These are phyloP conservation scores for Cheilosia scutellata DNA, from an alignment of 2,888 invertebrate genomes.

Conservation along the genomic window DNA sequence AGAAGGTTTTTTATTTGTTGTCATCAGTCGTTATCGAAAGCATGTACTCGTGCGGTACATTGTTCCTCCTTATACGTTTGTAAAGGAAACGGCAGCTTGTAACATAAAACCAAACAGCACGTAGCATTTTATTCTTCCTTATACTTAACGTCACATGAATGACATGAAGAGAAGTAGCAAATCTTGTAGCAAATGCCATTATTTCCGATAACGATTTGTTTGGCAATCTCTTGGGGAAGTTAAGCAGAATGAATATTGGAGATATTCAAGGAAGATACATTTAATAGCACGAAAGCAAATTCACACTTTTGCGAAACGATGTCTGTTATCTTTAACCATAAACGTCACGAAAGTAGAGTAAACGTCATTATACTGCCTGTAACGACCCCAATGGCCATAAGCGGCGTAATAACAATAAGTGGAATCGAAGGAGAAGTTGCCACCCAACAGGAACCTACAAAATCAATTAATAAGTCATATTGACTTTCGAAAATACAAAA, in stretches of 20 bases:
- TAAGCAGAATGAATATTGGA: no score
- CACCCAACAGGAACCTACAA: no score
- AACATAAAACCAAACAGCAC: not conserved
- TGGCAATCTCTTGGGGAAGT: not conserved
- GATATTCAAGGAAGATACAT: not conserved
- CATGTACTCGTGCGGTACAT: no score
- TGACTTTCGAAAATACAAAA: no score
- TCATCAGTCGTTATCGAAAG: no score
- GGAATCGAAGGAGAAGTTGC: no score
- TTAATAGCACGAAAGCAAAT: not conserved
- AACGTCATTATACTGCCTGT: no score
- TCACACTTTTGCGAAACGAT: not conserved
- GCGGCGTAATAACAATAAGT: no score
- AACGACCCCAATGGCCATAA: no score
- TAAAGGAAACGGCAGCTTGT: not conserved
- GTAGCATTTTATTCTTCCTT: not conserved
- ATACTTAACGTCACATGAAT: not conserved
- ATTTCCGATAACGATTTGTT: not conserved
- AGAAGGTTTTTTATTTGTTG: no score
- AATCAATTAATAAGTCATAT: no score
- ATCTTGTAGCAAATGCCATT: not conserved
- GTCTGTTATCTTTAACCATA: not conserved
- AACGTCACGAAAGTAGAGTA: not conserved
- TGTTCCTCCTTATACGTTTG: no score
- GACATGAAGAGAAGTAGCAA: not conserved